These are phyloP conservation scores for Coendou prehensilis DNA, from an alignment of 2,797 vertebrate genomes.

Conservation along the genomic window DNA sequence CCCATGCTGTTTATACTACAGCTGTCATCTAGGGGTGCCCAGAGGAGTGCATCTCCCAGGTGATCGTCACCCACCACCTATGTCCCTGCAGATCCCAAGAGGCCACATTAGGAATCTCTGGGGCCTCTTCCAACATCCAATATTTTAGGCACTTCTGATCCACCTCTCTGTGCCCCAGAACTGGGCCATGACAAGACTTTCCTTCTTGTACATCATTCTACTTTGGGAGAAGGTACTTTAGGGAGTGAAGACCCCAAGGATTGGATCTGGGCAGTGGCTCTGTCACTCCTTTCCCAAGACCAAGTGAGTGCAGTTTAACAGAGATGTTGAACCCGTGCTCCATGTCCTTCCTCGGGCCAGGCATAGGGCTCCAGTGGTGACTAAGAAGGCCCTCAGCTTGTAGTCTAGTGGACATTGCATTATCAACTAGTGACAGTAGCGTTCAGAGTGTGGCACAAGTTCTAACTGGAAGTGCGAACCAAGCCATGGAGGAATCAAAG, in stretches of 20 bases:
- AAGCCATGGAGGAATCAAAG: slow-evolving; percentile 11
- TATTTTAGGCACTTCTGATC: slow-evolving; percentile 11
- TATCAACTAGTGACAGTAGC: not conserved
- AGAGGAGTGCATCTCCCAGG: not conserved
- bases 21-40: not conserved
- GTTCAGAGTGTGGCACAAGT: not conserved
- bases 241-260: not conserved
- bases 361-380: not conserved
- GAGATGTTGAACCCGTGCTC: not conserved
- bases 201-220: not conserved
- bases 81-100: slow-evolving; percentile 9
- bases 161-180: not conserved
- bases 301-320: not conserved
- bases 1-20: not conserved
- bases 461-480: not conserved
- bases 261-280: not conserved
- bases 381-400: slow-evolving; percentile 35
- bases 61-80: not conserved
- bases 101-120: not conserved
- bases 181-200: not conserved
- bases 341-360: not conserved
- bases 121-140: not conserved
- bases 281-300: not conserved
- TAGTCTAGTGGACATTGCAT: not conserved
- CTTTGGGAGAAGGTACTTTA: not conserved